Evolutionary conservation across 2,797 vertebrate species (phyloP), one percentile per base, ranked within the genome.

Genomic region (Anguilla anguilla): DNA sequence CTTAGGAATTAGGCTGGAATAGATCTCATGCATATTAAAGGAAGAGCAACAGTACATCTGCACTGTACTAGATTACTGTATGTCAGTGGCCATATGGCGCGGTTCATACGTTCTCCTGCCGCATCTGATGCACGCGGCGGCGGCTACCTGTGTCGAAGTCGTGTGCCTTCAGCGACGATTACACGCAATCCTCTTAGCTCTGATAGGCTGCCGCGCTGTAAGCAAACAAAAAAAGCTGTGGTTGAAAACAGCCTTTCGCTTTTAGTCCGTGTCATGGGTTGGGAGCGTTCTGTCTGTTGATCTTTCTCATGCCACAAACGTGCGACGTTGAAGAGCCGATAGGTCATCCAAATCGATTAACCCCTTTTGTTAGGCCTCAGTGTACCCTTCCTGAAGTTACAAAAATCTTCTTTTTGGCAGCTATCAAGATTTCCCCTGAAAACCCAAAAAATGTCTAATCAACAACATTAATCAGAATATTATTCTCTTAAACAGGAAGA

Each of bases 1-100:
- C 94, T 96, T 95, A 96, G 94, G 95, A 95, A 96, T 96, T 95
- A 96, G 91, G 94, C 91, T 91, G 91, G 93, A 93, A 94, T 94
- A 93, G 93, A 95, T 95, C 94, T 95, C 91, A 92, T 92, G 91
- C 93, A 95, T 93, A 94, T 93, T 92, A 94, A 94, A 94, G 94
- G 93, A 93, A 74, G 74, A 84, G 72, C 49, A 84, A 51, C 17
- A 67, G 87, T 83, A 83, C 88, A 90, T 92, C 90, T 88, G 85
- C 91, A 95, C 94, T 94, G 93, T 94, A 89, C 92, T 92, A 95
- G 94, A 96, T 97, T 95, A 96, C 94, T 95, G 93, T 95, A 95
- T 96, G 96, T 94, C 94, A 94, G 88, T 90, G 92, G 94, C 95
- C 95, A 95, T 95, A 95, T 95, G 95, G 94, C 94, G 92, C 92